phyloP scores from a whole-genome alignment of 1,140 invertebrate genomes.

The Ylistrum balloti region DNA sequence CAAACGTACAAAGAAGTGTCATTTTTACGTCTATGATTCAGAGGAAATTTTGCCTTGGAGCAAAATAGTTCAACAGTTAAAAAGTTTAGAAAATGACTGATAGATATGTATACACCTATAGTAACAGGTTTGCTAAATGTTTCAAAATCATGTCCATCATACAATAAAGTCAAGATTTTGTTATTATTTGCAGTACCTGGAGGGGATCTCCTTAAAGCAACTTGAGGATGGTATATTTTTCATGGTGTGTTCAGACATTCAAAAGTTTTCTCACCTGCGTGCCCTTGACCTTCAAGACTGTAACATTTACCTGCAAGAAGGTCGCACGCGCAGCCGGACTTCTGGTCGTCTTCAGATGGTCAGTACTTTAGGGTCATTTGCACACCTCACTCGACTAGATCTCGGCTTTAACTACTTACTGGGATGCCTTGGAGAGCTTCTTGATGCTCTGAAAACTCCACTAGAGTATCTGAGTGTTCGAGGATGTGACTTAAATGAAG shows the following conservation, averaged over 20 bases:
- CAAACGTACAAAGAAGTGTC: too few species aligned
- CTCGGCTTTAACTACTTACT: conserved; percentile 72
- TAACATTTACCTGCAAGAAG: conserved; percentile 73
- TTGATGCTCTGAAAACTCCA: conserved; percentile 64
- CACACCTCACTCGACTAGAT: conserved; percentile 66
- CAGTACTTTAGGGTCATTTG: conserved; percentile 57
- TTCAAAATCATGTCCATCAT: too few species aligned
- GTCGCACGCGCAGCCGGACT: conserved; percentile 69
- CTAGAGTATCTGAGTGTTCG: conserved; percentile 71
- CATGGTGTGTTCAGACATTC: conserved; percentile 64
- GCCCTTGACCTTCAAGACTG: conserved; percentile 73
- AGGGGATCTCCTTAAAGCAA: conserved; percentile 72
- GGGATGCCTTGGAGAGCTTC: conserved; percentile 72
- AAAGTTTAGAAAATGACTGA: too few species aligned
- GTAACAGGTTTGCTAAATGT: too few species aligned
- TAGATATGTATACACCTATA: too few species aligned
- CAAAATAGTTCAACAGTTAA: too few species aligned
- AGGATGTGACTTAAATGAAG: conserved; percentile 72
- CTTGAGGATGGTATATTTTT: conserved; percentile 72
- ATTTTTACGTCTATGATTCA: too few species aligned
- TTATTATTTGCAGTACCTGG: conserved; percentile 64
- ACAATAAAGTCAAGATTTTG: too few species aligned
- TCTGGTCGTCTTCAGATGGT: conserved; percentile 58
- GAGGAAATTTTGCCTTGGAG: too few species aligned
- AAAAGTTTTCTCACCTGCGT: conserved; percentile 67